Conservation (phyloP, 2,888 invertebrate genomes). For the Meliscaeva auricollis region DNA sequence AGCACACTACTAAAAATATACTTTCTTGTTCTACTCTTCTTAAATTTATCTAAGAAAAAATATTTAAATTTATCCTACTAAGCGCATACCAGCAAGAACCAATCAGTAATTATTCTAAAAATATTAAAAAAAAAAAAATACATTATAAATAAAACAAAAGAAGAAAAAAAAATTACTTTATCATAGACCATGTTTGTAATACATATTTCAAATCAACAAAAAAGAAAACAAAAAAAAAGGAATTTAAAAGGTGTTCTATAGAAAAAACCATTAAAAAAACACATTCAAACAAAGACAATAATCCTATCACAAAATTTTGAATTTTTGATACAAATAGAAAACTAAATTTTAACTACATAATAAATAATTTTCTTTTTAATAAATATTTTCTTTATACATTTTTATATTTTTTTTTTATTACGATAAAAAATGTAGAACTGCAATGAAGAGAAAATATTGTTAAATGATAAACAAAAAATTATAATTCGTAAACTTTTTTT, state of each 20-base stretch:
- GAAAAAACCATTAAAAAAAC: neutral
- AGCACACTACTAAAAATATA: slow-evolving; percentile 12
- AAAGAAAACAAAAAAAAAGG: too few relatives aligned
- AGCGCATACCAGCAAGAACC: slow-evolving; percentile 63
- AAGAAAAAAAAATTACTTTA: neutral
- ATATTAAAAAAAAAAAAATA: slow-evolving; percentile 10
- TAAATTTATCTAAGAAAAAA: slow-evolving; percentile 18
- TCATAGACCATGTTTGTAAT: slow-evolving; percentile 6
- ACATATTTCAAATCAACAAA: slow-evolving; percentile 16
- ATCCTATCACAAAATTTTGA: slow-evolving; percentile 58
- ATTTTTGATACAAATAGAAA: slow-evolving; percentile 22
- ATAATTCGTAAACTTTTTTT: slow-evolving; percentile 45
- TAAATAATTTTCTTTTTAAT: slow-evolving; percentile 5
- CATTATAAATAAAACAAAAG: slow-evolving; percentile 15
- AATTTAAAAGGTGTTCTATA: slow-evolving; percentile 60
- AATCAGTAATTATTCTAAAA: slow-evolving; percentile 41
- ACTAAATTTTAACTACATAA: neutral
- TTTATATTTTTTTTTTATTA: slow-evolving; percentile 21
- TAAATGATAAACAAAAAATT: neutral
- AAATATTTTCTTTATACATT: slow-evolving; percentile 3
- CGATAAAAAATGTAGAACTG: neutral
- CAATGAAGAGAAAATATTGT: slow-evolving; percentile 17
- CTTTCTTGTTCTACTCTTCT: slow-evolving; percentile 48
- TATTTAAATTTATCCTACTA: slow-evolving; percentile 25
- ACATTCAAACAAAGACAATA: slow-evolving; percentile 71